Base-by-base conservation (phyloP, 2,888 invertebrate species). In the Lasioglossum zephyrum region DNA sequence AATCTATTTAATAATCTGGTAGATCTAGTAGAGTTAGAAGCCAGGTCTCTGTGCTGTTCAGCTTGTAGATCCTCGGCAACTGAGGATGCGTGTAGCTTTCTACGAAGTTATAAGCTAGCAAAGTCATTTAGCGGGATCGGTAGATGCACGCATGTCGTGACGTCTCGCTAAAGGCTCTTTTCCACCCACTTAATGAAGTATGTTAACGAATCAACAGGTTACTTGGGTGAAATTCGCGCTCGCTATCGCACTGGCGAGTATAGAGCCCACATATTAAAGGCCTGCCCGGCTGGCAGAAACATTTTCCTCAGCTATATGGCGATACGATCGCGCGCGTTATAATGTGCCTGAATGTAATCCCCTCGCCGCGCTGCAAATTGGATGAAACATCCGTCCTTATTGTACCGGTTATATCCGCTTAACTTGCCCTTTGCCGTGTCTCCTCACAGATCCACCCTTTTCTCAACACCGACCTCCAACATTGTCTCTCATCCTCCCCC, bases 151-250 rank as follows among this genome's bases (percentile, higher is more conserved):
- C 70, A n/a, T n/a, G 26, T 79, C 79, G 73, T 66, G 75, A 75
- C 53, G 53, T 66, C 63, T 87, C 41, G 72, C 36, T 31, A 63
- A 72, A 47, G 36, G 36, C 73, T 81, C 66, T 66, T 57, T 73
- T 53, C 57, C 73, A 73, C 76, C 70, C 80, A 53, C 36, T 82
- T 87, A 91, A 90, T 86, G 84, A 91, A 88, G 77, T 85, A 85
- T 87, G 83, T 88, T 90, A 90, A 92, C 85, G 91, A 92, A 92
- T 92, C 92, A 92, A 92, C 91, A 92, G 92, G 89, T 92, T 91
- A 87, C 84, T 85, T 87, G 80, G 63, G 81, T 44, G 60, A 31
- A 41, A 73, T 63, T 57, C 73, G 47, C 39, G 44, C 49, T 79
- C 39, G 49, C 22, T 44, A 41, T 39, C 70, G 78, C 77, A 76